Percentiles rank a stretch among this genome's conserved stretches.
phyloP scores from a whole-genome alignment of 1,140 invertebrate species.

The Dinoponera quadriceps region DNA sequence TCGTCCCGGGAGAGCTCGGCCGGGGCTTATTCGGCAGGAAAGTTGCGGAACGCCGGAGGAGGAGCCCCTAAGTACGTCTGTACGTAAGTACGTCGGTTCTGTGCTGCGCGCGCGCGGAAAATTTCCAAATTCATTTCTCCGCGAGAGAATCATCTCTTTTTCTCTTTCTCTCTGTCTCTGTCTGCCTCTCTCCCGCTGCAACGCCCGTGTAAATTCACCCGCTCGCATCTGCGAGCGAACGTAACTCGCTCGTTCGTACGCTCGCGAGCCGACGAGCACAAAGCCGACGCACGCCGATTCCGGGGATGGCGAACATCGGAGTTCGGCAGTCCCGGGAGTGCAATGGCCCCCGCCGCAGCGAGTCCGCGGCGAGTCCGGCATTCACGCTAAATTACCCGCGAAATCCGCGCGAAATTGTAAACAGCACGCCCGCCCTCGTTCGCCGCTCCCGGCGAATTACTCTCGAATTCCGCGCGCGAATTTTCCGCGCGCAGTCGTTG shows the following conservation, averaged over 20 bases:
- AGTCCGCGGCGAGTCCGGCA: background rate
- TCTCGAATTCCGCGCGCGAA: background rate
- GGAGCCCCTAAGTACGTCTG: background rate
- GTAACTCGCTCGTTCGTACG: slow-evolving; percentile 2
- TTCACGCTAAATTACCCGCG: slow-evolving; percentile 24
- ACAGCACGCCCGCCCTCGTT: background rate
- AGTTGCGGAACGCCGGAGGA: slow-evolving; percentile 54
- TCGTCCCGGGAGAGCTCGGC: slow-evolving; percentile 56
- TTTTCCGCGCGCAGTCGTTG: background rate
- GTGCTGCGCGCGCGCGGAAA: background rate
- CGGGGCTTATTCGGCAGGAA: slow-evolving; percentile 67
- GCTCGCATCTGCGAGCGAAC: background rate
- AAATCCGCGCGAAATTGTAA: slow-evolving; percentile 14
- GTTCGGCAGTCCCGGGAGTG: background rate
- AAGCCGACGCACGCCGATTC: background rate
- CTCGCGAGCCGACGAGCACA: background rate
- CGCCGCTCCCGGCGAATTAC: background rate
- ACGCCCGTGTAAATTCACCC: background rate
- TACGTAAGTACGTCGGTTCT: background rate
- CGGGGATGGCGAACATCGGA: background rate
- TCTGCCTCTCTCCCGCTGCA: too few species aligned
- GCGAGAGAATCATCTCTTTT: background rate
- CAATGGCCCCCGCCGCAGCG: too few species aligned
- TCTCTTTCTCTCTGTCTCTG: too few species aligned
- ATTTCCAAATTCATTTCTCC: slow-evolving; percentile 67